These are phyloP conservation scores for Eulimnadia texana DNA, from an alignment of 1,140 invertebrate genomes.

Conservation along the genomic window DNA sequence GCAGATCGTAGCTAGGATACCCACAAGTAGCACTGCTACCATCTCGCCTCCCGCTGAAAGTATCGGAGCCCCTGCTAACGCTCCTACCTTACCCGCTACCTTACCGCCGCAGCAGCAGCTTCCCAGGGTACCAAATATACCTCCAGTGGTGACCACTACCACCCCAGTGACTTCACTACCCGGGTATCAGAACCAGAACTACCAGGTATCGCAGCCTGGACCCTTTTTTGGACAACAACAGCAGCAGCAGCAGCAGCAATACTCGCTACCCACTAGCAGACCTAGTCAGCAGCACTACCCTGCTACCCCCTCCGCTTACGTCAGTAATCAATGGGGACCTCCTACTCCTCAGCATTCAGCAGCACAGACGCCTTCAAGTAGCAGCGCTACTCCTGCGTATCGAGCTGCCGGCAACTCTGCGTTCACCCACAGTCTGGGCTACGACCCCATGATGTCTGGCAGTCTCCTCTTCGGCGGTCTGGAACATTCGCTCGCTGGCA, in stretches of 20 bases:
- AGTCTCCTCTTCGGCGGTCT: constrained; percentile 13
- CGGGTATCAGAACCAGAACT: neutral
- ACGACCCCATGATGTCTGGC: constrained; percentile 6
- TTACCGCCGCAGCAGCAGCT: constrained; percentile 16
- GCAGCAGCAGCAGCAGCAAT: constrained; percentile 1
- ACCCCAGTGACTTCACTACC: constrained; percentile 9
- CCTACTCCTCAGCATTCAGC: too few species aligned
- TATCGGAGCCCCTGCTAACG: constrained; percentile 9
- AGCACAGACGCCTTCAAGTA: too few species aligned
- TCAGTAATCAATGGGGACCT: neutral
- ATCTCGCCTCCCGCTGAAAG: constrained; percentile 16
- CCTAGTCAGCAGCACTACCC: neutral
- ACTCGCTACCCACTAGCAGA: neutral
- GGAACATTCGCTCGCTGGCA: constrained; percentile 6
- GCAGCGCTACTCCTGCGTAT: neutral
- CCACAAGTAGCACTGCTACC: constrained; percentile 27
- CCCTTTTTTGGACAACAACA: neutral
- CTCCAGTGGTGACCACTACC: constrained; percentile 15
- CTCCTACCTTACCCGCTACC: constrained; percentile 15
- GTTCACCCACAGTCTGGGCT: constrained; percentile 5
- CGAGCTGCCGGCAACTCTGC: constrained; percentile 1
- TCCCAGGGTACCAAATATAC: constrained; percentile 17
- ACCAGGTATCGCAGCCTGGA: neutral
- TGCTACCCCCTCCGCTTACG: neutral
- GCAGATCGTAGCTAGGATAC: constrained; percentile 42